A percentile compares a stretch with the other conserved stretches of the same genome.
Evolutionary conservation across 2,888 invertebrate species (phyloP).

Genomic region (Idaea biselata): DNA sequence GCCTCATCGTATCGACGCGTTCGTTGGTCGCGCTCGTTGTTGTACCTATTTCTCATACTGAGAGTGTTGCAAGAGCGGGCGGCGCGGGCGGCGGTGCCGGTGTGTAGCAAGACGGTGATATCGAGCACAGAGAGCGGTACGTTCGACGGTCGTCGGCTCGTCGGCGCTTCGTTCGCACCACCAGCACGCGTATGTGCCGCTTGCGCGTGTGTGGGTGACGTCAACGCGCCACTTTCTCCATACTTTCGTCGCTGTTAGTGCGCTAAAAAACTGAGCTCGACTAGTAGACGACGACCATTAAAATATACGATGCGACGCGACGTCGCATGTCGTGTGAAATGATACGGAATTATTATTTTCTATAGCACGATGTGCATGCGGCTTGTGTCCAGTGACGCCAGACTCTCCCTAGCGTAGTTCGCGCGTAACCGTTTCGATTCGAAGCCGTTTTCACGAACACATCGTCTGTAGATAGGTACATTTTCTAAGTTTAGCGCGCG

Average conservation of each 20-base stretch:
- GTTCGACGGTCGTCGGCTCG: conserved; percentile 17
- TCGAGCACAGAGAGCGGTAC: conserved; percentile 62
- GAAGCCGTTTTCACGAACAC: conserved; percentile 6
- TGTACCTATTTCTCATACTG: conserved; percentile 63
- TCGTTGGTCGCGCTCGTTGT: conserved; percentile 43
- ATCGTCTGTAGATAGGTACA: background rate
- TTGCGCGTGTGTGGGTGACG: conserved; percentile 76
- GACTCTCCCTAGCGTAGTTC: conserved; percentile 43
- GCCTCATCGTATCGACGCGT: conserved; percentile 60
- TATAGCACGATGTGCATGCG: conserved; percentile 46
- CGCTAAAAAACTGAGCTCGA: conserved; percentile 73
- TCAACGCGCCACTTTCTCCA: conserved; percentile 79
- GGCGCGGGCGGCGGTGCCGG: conserved; percentile 19
- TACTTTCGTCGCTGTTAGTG: conserved; percentile 77
- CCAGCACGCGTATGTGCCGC: conserved; percentile 53
- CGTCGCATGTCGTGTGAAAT: conserved; percentile 67
- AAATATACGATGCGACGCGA: conserved; percentile 71
- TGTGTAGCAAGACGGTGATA: conserved; percentile 64
- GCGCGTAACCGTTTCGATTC: conserved; percentile 18
- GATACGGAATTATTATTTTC: conserved; percentile 68
- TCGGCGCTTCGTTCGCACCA: conserved; percentile 29
- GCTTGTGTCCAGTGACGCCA: conserved; percentile 32
- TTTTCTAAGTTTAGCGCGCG: conserved; percentile 3
- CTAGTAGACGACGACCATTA: conserved; percentile 70
- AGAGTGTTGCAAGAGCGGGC: conserved; percentile 57